Base-by-base conservation (phyloP, 2,113 vertebrate species). In the Cyrtonyx montezumae region DNA sequence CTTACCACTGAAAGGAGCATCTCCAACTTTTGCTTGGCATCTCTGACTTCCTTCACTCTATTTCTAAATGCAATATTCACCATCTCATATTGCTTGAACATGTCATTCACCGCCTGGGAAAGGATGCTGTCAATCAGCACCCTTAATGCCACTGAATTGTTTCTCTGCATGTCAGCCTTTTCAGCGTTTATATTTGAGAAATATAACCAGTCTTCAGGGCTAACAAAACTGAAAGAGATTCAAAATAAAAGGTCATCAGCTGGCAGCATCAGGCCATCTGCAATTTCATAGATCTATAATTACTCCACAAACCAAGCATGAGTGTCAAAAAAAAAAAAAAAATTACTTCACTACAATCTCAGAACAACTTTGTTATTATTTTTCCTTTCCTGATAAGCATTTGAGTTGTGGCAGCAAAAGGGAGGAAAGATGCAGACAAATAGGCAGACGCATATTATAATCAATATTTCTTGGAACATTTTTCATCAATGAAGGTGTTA, bases 121-220 rank as follows among this genome's bases (percentile, higher is more conserved):
- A 99, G 97, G 56, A 99, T 95, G 80, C 97, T 92, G 49, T 98
- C 98, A 53, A 98, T 98, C 87, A 99, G 95, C 2, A 93, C 91
- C 70, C 97, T 96, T 49, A 99, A 97, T 0, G 95, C 91, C 84
- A 97, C 30, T 1, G 99, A 98, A 95, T 97, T 99, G 83, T 94
- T 98, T 74, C 97, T 97, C 97, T 99, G 98, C 68, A 97, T 98
- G 95, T 99, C 98, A 0, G 98, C 99, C 81, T 98, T 99, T 87
- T 96, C 88, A 56, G 99, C 94, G 8, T 98, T 99, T 42, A 93
- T 11, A 23, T 98, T 98, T 65, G 98, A 99, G 96, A 98, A 98
- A 77, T 96, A 97, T 82, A 96, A 83, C 99, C 99, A 99, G 88
- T 99, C 98, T 43, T 97, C 93, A 9, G 97, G 98, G 48, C 97